Base-by-base conservation (phyloP, 2,888 invertebrate species). In the Abrostola triplasia region DNA sequence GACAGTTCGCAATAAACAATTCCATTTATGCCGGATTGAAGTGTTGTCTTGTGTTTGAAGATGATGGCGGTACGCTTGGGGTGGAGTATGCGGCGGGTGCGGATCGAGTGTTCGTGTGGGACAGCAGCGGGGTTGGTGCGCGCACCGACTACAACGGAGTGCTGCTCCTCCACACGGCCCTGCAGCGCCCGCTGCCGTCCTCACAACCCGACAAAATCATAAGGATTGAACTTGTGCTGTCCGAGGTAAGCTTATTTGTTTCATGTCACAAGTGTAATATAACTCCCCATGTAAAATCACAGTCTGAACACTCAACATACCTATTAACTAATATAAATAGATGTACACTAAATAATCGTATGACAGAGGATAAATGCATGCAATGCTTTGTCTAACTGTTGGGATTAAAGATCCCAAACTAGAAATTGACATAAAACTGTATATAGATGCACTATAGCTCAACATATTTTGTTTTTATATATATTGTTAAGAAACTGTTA, bases 71-170 rank as follows among this genome's bases (percentile, higher is more conserved):
- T 79, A 95, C 96, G 83, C 93, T 97, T 71, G 96, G 96, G 81
- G 97, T 97, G 76, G 96, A 96, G 85, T 97, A 97, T 88, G 96
- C 97, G 88, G 94, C 96, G 71, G 96, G 97, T 69, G 96, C 97
- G 84, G 98, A 98, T 90, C 96, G 97, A 88, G 96, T 98, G 78
- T 95, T 98, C 79, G 96, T 98, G 84, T 97, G 97, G 93, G 97
- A 98, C 95, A 97, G 96, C 76, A 96, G 96, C 84, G 96, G 97
- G 72, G 95, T 98, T 79, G 98, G 98, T 73, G 96, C 98, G 69
- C 96, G 99, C 67, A 97, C 97, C 61, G 98, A 98, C 90, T 98
- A 98, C 90, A 98, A 98, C 94, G 98, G 98, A 70, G 98, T 98
- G 59, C 95, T 99, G 58, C 94, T 99, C 64, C 94, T 99, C 81